Conservation (phyloP, 1,140 invertebrate species). For the Dermatophagoides farinae region DNA sequence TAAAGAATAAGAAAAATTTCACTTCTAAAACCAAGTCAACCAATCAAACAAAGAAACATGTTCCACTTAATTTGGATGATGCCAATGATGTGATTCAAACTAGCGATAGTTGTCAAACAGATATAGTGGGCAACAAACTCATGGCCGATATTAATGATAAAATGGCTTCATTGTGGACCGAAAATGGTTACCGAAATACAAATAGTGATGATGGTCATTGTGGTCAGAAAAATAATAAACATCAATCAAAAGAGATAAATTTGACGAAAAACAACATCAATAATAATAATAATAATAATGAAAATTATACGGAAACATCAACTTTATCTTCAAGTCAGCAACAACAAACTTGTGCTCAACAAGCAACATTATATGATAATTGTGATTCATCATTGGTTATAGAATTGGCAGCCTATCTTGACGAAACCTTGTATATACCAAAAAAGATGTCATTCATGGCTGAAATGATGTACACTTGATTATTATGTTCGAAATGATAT, state of each 20-base stretch:
- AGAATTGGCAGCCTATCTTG: constrained; percentile 75
- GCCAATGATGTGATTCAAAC: no score
- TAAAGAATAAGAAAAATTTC: no score
- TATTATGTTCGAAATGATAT: constrained; percentile 9
- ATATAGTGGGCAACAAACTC: no score
- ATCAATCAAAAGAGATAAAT: background rate
- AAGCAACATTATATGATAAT: constrained; percentile 6
- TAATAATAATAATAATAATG: background rate
- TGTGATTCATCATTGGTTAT: constrained; percentile 48
- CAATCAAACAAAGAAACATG: no score
- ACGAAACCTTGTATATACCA: constrained; percentile 76
- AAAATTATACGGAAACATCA: background rate
- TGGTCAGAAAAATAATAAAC: background rate
- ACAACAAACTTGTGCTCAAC: constrained; percentile 8
- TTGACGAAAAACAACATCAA: background rate
- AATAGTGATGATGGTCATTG: background rate
- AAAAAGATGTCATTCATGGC: constrained; percentile 91
- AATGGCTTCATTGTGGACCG: background rate
- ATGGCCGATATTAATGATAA: background rate
- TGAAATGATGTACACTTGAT: constrained; percentile 82
- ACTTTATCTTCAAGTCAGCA: background rate
- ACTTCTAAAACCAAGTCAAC: no score
- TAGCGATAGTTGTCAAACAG: no score
- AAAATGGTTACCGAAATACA: constrained; percentile 2
- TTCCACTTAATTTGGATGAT: no score